These are phyloP conservation scores for Phrynocephalus vlangalii DNA, from an alignment of 2,797 vertebrate genomes.

Conservation along the genomic window DNA sequence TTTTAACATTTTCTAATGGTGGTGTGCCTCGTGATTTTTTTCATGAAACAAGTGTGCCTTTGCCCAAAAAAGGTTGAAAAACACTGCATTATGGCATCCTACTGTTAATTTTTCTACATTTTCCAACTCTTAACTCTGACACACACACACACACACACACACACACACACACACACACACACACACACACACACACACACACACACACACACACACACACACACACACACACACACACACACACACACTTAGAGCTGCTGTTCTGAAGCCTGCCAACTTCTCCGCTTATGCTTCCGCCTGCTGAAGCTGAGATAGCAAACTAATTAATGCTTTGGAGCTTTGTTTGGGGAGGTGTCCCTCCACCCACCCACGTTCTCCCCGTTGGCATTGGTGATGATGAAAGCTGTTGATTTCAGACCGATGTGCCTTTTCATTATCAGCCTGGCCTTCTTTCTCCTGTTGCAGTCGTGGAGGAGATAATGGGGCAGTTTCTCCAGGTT, in stretches of 20 bases:
- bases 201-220: not conserved
- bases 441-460: not conserved
- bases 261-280: constrained; percentile 13
- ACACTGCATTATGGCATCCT: not conserved
- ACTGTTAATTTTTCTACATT: constrained; percentile 33
- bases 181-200: constrained; percentile 33
- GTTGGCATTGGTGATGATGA: not conserved
- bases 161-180: not conserved
- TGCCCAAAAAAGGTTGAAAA: too few relatives aligned
- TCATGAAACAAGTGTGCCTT: too few relatives aligned
- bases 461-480: not conserved
- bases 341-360: not conserved
- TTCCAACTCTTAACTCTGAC: constrained; percentile 50
- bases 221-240: not conserved
- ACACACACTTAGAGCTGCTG: constrained; percentile 14
- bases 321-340: constrained; percentile 42
- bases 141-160: constrained; percentile 27
- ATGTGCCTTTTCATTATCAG: rapidly evolving
- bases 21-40: too few relatives aligned
- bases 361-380: not conserved
- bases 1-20: too few relatives aligned
- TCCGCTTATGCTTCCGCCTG: not conserved
- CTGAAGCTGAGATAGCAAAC: constrained; percentile 15
- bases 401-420: not conserved
- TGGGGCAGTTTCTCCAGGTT: not conserved